A percentile compares a stretch with the other conserved stretches of the same genome.
These are phyloP conservation scores for Delichon dasypus DNA, from an alignment of 2,797 vertebrate genomes.

Conservation along the genomic window DNA sequence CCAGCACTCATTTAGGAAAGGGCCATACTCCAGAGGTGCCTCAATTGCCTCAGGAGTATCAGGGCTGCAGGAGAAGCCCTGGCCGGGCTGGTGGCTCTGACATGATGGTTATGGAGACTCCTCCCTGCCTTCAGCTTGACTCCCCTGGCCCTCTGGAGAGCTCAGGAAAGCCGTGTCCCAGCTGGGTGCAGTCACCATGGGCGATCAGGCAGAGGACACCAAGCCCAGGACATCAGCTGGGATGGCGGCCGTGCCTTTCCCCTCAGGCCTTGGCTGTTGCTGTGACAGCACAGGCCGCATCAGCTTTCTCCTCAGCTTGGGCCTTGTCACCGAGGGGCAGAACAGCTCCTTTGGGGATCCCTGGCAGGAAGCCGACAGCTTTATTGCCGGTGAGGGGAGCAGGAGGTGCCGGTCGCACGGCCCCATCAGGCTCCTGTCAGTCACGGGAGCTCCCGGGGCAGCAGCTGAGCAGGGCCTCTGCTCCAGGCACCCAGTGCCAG, in stretches of 20 bases:
- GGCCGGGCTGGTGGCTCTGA: neutral
- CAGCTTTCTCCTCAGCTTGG: neutral
- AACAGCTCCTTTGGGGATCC: neutral
- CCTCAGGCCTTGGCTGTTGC: neutral
- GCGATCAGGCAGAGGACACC: rapidly evolving
- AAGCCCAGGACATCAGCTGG: neutral
- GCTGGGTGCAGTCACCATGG: rapidly evolving
- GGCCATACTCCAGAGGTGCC: neutral
- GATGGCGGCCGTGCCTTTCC: neutral
- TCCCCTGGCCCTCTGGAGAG: neutral
- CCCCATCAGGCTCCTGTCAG: neutral
- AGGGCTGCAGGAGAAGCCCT: neutral
- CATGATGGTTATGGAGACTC: neutral
- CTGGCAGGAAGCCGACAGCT: neutral
- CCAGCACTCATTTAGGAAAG: neutral
- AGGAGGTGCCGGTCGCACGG: rapidly evolving
- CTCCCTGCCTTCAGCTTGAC: neutral
- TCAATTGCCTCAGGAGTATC: neutral
- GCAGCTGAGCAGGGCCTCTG: neutral
- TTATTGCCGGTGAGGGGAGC: neutral
- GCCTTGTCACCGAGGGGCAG: neutral
- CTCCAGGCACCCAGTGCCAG: neutral
- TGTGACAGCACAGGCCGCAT: neutral
- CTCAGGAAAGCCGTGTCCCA: rapidly evolving
- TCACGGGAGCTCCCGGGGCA: neutral